Evolutionary conservation across 2,888 invertebrate species (phyloP).

Genomic region (Drosophila mayaguana): DNA sequence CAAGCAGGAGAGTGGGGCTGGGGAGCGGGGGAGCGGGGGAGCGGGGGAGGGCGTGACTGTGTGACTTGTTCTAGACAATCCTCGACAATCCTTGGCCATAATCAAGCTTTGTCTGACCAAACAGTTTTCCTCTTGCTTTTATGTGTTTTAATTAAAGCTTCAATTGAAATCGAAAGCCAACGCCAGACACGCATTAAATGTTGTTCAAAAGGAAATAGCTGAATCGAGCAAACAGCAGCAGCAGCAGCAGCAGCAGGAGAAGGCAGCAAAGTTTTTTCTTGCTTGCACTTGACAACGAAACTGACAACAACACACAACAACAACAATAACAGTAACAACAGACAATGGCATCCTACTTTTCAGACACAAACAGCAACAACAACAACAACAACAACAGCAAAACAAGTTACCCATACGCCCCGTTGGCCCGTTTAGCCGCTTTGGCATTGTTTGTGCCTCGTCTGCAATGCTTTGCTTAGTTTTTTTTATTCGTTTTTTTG

Average conservation of each 20-base stretch:
- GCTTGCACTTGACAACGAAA: slow-evolving; percentile 81
- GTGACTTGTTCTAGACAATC: not conserved
- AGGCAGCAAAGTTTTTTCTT: slow-evolving; percentile 49
- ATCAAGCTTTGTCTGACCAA: slow-evolving; percentile 34
- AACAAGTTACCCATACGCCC: slow-evolving; percentile 77
- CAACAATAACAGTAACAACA: slow-evolving; percentile 35
- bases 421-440: slow-evolving; percentile 61
- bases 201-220: slow-evolving; percentile 72
- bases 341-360: slow-evolving; percentile 79
- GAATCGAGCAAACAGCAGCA: slow-evolving; percentile 18
- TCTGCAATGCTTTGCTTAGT: slow-evolving; percentile 13
- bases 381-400: not conserved
- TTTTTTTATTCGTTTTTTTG: slow-evolving; percentile 24
- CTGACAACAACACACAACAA: slow-evolving; percentile 71
- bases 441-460: slow-evolving; percentile 65
- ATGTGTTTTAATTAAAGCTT: slow-evolving; percentile 75
- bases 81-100: slow-evolving; percentile 20
- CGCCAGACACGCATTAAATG: slow-evolving; percentile 51
- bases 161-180: slow-evolving; percentile 73
- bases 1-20: no score
- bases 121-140: slow-evolving; percentile 44
- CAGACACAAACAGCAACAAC: slow-evolving; percentile 56
- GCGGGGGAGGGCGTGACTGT: not conserved
- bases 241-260: slow-evolving; percentile 42
- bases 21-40: not conserved